Evolutionary conservation across 2,113 vertebrate genomes (phyloP), one percentile per base, ranked within the genome.

Genomic region (Ellobius talpinus): DNA sequence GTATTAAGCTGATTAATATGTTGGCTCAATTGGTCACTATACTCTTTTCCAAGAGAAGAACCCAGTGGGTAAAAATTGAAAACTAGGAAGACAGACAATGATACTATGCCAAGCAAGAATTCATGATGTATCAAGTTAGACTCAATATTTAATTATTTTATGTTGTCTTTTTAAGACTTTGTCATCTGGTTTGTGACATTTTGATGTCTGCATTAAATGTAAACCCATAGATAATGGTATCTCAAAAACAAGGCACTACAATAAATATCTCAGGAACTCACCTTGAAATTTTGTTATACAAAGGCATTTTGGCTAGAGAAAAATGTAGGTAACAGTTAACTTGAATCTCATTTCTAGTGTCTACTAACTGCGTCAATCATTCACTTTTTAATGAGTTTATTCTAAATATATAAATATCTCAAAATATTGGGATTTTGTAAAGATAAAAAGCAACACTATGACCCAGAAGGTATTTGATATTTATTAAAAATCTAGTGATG

Each of bases 331-430:
- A 70, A 79, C 0, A 79, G 14, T 91, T 68, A 85, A 31, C 52
- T 66, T 91, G 78, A 92, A 86, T 95, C 33, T 19, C 17, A 76
- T 29, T 86, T 94, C 63, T 94, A 23, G 4, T 50, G 17, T 74
- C 47, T 84, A 23, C 23, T 87, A n/a, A 55, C 65, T 29, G 11
- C 47, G 2, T 89, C 47, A 96, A 21, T 4, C 17, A 73, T 77
- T 1, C 58, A 85, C 52, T 21, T 68, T 33, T 94, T 61, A n/a
- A 23, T 65, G 63, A 0, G 61, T 3, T 86, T 47, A 79, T 86
- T 66, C 10, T 84, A 26, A 61, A 96, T 84, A 82, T 96, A 7
- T 55, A 87, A 89, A 72, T 81, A 76, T 66, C 72, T 11, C 3
- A 63, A 94, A 79, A 10, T 77, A 87, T 33, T 87, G 47, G 4